Base-by-base conservation (phyloP, 2,797 vertebrate species). In the Emydoidea blandingii region DNA sequence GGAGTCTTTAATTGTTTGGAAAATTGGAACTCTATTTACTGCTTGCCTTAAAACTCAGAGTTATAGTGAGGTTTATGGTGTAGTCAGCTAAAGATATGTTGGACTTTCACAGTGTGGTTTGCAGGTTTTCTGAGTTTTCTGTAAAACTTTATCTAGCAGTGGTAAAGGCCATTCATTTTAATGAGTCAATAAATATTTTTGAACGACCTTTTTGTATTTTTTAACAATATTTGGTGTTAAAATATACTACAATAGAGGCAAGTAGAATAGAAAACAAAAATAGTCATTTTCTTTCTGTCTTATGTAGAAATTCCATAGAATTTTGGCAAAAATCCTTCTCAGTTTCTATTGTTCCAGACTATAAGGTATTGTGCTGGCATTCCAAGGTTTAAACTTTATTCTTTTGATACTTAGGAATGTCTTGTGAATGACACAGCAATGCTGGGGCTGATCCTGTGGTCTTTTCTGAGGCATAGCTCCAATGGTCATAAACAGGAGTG, bases 1-100 rank as follows among this genome's bases (percentile, higher is more conserved):
- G 27, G 7, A 52, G 5, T 27, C 47, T 47, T 78, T 18, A 47
- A 78, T 78, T 49, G 27, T 31, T 78, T 78, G 44, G 74, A 11
- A 41, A 74, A 92, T 2, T 57, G 52, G 85, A 91, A 6, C 4
- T 92, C 72, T 6, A 76, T 68, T 84, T 88, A 12, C 44, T 74
- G 29, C n/a, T 72, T 0, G 0, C 6, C 9, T 0, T 34, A 81
- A 81, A 53, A 50, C 49, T 68, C 12, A 1, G 54, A 11, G 54
- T 57, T 91, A 90, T 11, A 85, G 1, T 53, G 54, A 14, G 15
- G 31, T 76, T 94, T 89, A 56, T 4, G 34, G 27, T 21, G 9
- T 1, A 5, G 8, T 2, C 21, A 85, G 23, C 29, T 65, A 53
- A 76, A 68, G 79, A 56, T 27, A 47, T 15, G 7, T 76, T 76